These are phyloP conservation scores for Drosophila virilis DNA, from an alignment of 1,140 invertebrate species.

Conservation along the genomic window DNA sequence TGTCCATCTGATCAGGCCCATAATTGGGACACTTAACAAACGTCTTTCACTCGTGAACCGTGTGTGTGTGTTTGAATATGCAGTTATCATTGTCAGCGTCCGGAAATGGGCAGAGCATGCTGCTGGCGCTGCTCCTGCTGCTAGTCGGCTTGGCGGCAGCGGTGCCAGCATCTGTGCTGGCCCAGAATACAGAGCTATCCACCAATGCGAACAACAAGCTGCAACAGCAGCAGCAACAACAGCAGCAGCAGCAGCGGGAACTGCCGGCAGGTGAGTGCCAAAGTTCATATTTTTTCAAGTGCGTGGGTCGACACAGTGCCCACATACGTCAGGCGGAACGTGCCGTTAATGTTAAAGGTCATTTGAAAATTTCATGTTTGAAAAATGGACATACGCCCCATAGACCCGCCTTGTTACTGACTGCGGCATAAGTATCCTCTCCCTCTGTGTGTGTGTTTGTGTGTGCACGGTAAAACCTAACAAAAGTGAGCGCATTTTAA, in stretches of 20 bases:
- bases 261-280: slow-evolving; percentile 72
- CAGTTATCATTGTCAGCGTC: slow-evolving; percentile 32
- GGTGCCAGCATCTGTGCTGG: slow-evolving; percentile 79
- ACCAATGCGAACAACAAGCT: slow-evolving; percentile 75
- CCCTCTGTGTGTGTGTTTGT: too few relatives aligned
- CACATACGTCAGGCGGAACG: slow-evolving; percentile 25
- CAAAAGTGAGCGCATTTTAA: not conserved
- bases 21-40: slow-evolving; percentile 34
- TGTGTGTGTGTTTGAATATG: slow-evolving; percentile 39
- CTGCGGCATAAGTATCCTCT: slow-evolving; percentile 24
- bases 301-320: slow-evolving; percentile 41
- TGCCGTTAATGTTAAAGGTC: slow-evolving; percentile 75
- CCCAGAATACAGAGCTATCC: slow-evolving; percentile 77
- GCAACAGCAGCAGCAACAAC: slow-evolving; percentile 50
- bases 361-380: slow-evolving; percentile 75
- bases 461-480: slow-evolving; percentile 11
- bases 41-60: slow-evolving; percentile 20
- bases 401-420: slow-evolving; percentile 5
- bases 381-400: slow-evolving; percentile 51
- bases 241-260: slow-evolving; percentile 48
- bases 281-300: slow-evolving; percentile 57
- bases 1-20: slow-evolving; percentile 14
- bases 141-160: slow-evolving; percentile 56
- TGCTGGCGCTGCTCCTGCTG: slow-evolving; percentile 47
- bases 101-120: slow-evolving; percentile 28